phyloP scores from a whole-genome alignment of 2,888 invertebrate species.

The Polydrusus tereticollis region DNA sequence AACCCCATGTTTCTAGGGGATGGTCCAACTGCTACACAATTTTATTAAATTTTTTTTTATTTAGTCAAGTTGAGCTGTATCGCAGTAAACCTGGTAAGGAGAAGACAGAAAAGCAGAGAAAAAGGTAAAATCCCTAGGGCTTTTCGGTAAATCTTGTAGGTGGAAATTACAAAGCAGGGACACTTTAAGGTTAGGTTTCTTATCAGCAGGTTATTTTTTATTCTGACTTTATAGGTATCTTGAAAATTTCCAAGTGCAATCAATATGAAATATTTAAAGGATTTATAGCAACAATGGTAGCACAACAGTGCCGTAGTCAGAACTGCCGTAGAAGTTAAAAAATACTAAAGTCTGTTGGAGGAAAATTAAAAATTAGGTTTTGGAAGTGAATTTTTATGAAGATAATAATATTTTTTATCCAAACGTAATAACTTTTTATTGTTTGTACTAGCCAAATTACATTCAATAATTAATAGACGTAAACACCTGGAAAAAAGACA shows the following conservation, averaged over 20 bases:
- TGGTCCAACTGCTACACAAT: neutral
- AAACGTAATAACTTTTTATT: no score
- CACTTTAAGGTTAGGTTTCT: constrained; percentile 14
- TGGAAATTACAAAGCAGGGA: constrained; percentile 16
- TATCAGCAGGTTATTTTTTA: constrained; percentile 14
- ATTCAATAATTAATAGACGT: no score
- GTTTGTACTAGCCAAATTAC: no score
- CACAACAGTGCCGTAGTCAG: no score
- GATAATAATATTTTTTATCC: no score
- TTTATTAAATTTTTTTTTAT: constrained; percentile 6
- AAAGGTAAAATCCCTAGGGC: neutral
- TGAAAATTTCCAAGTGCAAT: neutral
- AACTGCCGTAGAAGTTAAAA: no score
- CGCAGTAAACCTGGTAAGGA: constrained; percentile 1
- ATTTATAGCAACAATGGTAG: neutral
- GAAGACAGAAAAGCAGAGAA: neutral
- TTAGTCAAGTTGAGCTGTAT: constrained; percentile 3
- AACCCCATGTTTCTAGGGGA: neutral
- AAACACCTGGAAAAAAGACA: no score
- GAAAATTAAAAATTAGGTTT: no score
- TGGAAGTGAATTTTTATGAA: no score
- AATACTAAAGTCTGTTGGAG: no score
- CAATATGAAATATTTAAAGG: neutral
- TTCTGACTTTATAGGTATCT: neutral
- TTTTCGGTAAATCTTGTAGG: constrained; percentile 7